Evolutionary conservation across 2,888 invertebrate genomes (phyloP).

Genomic region (Pyrocoelia pectoralis): DNA sequence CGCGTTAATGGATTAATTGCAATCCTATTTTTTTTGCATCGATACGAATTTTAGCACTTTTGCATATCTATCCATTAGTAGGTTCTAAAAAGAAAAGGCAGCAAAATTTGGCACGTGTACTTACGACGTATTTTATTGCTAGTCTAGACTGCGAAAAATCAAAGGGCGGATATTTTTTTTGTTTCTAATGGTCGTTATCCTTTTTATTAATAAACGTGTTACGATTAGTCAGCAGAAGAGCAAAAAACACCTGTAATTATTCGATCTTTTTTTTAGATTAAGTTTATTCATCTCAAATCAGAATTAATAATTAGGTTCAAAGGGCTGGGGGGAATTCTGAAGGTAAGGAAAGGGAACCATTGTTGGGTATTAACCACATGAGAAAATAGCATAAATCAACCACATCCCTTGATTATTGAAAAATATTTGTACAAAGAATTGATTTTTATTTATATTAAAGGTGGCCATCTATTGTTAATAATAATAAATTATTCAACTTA

Average conservation of each 20-base stretch:
- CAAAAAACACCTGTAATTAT: neutral
- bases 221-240: neutral
- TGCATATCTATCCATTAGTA: neutral
- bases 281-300: neutral
- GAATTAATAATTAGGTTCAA: neutral
- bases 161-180: neutral
- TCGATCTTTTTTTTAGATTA: too few relatives aligned
- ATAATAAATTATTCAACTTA: neutral
- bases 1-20: neutral
- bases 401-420: neutral
- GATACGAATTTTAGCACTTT: constrained; percentile 2
- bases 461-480: neutral
- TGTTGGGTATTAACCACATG: neutral
- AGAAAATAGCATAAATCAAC: neutral
- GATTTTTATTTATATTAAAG: neutral
- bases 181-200: neutral
- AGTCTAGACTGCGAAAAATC: constrained; percentile 3
- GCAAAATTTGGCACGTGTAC: constrained; percentile 9
- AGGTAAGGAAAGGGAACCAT: neutral
- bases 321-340: neutral
- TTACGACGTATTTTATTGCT: neutral
- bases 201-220: neutral
- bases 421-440: neutral
- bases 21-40: neutral
- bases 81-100: neutral